Evolutionary conservation across 2,113 vertebrate species (phyloP).

Genomic region (Eulemur macaco): DNA sequence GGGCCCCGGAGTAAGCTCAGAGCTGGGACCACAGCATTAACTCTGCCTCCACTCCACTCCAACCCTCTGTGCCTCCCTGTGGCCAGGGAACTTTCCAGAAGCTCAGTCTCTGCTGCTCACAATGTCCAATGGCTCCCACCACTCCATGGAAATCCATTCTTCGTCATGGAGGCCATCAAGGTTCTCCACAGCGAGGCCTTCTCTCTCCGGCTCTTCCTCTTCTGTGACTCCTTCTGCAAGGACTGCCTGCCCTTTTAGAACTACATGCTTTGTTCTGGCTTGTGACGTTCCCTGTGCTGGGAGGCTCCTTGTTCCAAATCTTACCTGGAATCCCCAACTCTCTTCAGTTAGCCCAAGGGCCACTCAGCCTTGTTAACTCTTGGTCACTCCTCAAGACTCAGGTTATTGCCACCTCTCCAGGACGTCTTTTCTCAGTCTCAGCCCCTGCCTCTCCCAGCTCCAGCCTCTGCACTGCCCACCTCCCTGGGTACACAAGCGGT

Average conservation of each 20-base stretch:
- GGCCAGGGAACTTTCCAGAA: neutral
- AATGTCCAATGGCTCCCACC: neutral
- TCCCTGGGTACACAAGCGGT: neutral
- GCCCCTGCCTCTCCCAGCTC: neutral
- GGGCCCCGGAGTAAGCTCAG: neutral
- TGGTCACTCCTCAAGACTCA: neutral
- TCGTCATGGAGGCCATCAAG: neutral
- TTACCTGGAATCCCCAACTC: neutral
- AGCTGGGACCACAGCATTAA: fast-evolving
- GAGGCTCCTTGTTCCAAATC: neutral
- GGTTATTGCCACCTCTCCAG: too few relatives aligned
- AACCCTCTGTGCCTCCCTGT: fast-evolving
- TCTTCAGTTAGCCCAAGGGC: neutral
- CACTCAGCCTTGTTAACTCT: neutral
- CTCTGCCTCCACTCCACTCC: neutral
- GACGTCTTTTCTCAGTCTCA: neutral
- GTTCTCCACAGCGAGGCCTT: neutral
- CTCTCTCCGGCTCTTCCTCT: neutral
- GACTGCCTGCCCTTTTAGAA: neutral
- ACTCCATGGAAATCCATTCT: neutral
- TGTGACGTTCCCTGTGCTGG: neutral
- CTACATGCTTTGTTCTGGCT: fast-evolving
- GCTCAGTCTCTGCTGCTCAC: neutral
- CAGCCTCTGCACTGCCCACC: neutral
- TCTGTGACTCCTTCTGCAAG: neutral